Percentiles rank a stretch among this genome's conserved stretches.
Conservation (phyloP, 1,140 invertebrate genomes). For the Anastrepha obliqua region DNA sequence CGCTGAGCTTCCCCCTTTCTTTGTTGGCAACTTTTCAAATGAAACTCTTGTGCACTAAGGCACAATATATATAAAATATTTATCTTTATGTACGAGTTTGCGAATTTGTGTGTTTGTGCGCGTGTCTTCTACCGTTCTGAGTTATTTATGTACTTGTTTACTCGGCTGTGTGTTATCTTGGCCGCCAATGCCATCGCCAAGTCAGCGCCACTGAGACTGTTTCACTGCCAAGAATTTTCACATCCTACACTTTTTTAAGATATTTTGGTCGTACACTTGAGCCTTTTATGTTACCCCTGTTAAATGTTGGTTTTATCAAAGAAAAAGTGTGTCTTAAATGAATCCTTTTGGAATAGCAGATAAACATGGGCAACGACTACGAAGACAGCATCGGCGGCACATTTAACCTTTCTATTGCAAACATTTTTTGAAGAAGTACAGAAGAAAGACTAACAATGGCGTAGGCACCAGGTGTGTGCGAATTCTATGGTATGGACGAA, state of each 20-base stretch:
- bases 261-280: neutral
- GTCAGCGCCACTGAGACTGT: conserved; percentile 58
- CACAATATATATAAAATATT: neutral
- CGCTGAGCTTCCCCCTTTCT: neutral
- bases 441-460: neutral
- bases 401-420: conserved; percentile 54
- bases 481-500: neutral
- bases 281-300: conserved; percentile 55
- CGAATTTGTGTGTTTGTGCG: neutral
- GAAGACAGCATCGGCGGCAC: neutral
- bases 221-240: conserved; percentile 66
- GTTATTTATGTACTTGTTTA: conserved; percentile 47
- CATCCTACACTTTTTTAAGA: neutral
- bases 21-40: conserved; percentile 6
- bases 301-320: conserved; percentile 73
- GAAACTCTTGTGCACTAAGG: neutral
- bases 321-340: conserved; percentile 64
- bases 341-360: conserved; percentile 71
- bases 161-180: conserved; percentile 31
- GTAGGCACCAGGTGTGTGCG: too few species aligned
- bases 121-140: neutral
- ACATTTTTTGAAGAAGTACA: neutral
- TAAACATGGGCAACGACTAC: conserved; percentile 59
- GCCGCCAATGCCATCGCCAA: conserved; percentile 14
- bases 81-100: neutral